Percentiles rank a stretch among this genome's conserved stretches.
These are phyloP conservation scores for Andricus curvator DNA, from an alignment of 2,888 invertebrate genomes.

Conservation along the genomic window DNA sequence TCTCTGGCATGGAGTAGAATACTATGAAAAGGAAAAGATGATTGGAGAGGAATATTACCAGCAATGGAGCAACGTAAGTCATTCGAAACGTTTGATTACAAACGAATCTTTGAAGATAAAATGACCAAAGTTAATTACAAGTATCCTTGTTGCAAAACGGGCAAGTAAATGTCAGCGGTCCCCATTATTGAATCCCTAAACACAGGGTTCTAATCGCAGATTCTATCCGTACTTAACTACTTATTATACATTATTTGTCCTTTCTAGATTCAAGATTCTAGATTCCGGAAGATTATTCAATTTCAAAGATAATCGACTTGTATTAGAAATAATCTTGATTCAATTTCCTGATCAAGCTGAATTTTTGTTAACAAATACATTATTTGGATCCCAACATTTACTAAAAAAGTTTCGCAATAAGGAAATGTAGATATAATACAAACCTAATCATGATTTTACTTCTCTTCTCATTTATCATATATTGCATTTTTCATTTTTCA, in stretches of 20 bases:
- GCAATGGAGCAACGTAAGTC: slow-evolving; percentile 93
- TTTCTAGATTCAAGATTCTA: not conserved
- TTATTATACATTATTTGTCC: slow-evolving; percentile 1
- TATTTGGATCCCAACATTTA: not conserved
- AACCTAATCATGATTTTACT: not conserved
- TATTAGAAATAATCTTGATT: not conserved
- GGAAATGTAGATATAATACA: not conserved
- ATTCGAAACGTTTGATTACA: slow-evolving; percentile 32
- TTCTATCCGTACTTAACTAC: not conserved
- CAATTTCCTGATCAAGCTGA: not conserved
- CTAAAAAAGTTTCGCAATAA: not conserved
- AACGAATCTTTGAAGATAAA: slow-evolving; percentile 4
- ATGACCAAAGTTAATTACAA: slow-evolving; percentile 15
- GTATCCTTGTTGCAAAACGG: slow-evolving; percentile 6
- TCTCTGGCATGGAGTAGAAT: slow-evolving; percentile 97
- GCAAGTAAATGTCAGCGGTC: not conserved
- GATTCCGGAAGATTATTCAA: not conserved
- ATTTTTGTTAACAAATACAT: not conserved
- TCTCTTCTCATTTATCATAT: not conserved
- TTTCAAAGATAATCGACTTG: not conserved
- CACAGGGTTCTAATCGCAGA: not conserved
- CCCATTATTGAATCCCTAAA: not conserved
- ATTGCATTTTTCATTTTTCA: not conserved
- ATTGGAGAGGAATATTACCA: slow-evolving; percentile 95
- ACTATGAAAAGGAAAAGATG: slow-evolving; percentile 96